Base-by-base conservation (phyloP, 2,113 vertebrate genomes). In the Alligator sinensis region DNA sequence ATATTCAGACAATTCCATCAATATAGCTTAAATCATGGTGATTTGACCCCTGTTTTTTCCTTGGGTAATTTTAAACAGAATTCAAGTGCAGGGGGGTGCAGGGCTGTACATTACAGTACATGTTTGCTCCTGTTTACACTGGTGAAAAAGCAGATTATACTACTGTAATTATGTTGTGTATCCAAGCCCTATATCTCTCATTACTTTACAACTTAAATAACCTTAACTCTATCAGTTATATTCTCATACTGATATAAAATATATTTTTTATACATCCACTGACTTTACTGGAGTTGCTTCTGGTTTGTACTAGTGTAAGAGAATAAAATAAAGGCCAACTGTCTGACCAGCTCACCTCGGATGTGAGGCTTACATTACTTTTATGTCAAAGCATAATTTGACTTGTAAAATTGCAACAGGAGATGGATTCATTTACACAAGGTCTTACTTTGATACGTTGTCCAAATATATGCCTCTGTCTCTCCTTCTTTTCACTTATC, bases 251-350 rank as follows among this genome's bases (percentile, higher is more conserved):
- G 24, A 84, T 86, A 79, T 89, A 74, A 95, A 95, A 80, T 54
- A 77, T 74, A 4, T 88, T 81, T 77, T 12, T 34, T 34, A n/a
- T 70, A 70, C 18, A 17, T 70, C 68, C 30, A 91, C n/a, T 92
- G 79, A 77, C 92, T 89, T 66, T 72, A 61, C 38, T 6, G 28
- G 54, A 58, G 77, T 54, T 90, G 85, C 54, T 87, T 68, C 90
- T 94, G 88, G 90, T 96, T 93, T 90, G 5, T 68, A 94, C 92
- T 95, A 92, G 74, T 57, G 68, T 25, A 87, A 89, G 55, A 75
- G 91, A 89, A 93, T 58, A 24, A 85, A 59, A 92, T 54, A 58
- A 88, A 94, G 64, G 90, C 94, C 95, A 96, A 62, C 47, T 91
- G 59, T 94, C 88, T 89, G 86, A 92, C 82, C 82, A 84, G 25